Evolutionary conservation across 2,888 invertebrate genomes (phyloP), one percentile per base, ranked within the genome.

Genomic region (Dryocosmus kuriphilus): DNA sequence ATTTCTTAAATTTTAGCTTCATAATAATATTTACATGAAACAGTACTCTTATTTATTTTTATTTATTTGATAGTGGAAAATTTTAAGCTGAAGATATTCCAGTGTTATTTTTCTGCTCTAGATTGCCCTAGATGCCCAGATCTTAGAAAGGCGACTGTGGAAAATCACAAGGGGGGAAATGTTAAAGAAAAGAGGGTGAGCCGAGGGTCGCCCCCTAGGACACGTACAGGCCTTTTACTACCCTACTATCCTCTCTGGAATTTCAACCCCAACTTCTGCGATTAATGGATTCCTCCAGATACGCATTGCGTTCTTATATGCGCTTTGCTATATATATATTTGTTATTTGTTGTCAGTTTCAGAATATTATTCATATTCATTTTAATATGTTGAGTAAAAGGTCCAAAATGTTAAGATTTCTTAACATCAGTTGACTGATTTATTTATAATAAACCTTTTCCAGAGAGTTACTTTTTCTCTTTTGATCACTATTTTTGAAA

Each of bases 141-240:
- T 67, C 41, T 16, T 19, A 67, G 67, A 67, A 67, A 46, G 46
- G 67, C 24, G 46, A 38, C 22, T 65, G 65, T 46, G 67, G 46
- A 67, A 67, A 67, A 67, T 67, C 27, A 30, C 27, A 67, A 46
- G 67, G 65, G 67, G 67, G 63, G 30, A 67, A 67, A 67, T 41
- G 67, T 67, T 27, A 67, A 67, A 67, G 67, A 67, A 46, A 67
- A 46, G 46, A 65, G 46, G 67, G 67, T 22, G 51, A 55, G 51
- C 9, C n/a, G 41, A 65, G 65, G 65, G 46, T n/a, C 46, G 67
- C 67, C 19, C 19, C 67, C 67, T 67, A 67, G 46, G 30, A 27
- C 67, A 67, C 67, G 67, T 67, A 46, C 41, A 67, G 41, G 27
- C 24, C 19, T 46, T 22, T 67, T 67, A n/a, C n/a, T n/a, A n/a